Percentiles rank a stretch among this genome's conserved stretches.
phyloP scores from a whole-genome alignment of 2,113 vertebrate genomes.

The Paramormyrops kingsleyae region DNA sequence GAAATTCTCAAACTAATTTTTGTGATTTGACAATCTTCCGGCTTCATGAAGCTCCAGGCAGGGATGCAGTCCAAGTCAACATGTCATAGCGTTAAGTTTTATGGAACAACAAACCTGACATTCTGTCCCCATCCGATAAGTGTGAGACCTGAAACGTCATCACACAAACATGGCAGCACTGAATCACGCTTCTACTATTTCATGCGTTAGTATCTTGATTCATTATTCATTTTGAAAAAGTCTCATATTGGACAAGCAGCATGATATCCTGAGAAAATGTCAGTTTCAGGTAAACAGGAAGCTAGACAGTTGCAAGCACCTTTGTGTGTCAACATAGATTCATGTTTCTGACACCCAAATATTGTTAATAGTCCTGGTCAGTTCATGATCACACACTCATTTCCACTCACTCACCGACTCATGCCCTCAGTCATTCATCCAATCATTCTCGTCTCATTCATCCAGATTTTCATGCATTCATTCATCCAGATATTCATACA shows the following conservation, averaged over 20 bases:
- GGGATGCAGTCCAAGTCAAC: neutral
- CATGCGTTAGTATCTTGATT: neutral
- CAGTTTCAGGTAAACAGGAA: slow-evolving; percentile 12
- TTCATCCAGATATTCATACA: neutral
- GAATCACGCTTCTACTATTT: neutral
- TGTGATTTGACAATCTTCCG: neutral
- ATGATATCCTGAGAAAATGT: slow-evolving; percentile 2
- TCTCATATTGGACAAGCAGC: neutral
- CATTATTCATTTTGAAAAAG: neutral
- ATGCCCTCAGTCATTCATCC: neutral
- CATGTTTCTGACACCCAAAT: neutral
- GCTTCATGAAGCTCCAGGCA: neutral
- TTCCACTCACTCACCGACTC: neutral
- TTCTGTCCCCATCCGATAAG: neutral
- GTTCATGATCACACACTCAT: too few relatives aligned
- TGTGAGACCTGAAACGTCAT: neutral
- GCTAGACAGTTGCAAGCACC: slow-evolving; percentile 13
- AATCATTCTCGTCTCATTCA: neutral
- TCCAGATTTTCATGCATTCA: neutral
- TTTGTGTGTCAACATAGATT: slow-evolving; percentile 28
- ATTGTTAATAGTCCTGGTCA: too few relatives aligned
- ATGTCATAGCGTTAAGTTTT: neutral
- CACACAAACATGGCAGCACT: neutral
- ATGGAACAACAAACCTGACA: slow-evolving; percentile 1
- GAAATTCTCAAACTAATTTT: neutral